phyloP scores from a whole-genome alignment of 2,888 invertebrate species.

The Taenaris catops region DNA sequence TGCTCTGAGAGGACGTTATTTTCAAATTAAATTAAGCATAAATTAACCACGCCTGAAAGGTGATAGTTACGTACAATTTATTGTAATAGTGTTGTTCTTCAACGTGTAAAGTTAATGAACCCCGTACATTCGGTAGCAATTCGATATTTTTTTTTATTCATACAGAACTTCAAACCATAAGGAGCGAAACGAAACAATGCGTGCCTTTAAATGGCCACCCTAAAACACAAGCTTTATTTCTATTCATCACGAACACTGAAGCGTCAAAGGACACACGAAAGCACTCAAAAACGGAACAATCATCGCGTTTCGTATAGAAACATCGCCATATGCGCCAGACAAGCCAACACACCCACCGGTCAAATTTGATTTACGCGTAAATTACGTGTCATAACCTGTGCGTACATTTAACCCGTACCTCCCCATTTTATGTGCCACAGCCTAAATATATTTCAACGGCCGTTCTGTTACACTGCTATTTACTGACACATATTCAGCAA shows the following conservation, averaged over 20 bases:
- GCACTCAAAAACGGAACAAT: conserved; percentile 61
- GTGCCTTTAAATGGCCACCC: conserved; percentile 29
- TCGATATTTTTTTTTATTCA: too few relatives aligned
- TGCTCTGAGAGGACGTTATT: too few relatives aligned
- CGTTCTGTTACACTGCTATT: too few relatives aligned
- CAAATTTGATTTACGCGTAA: conserved; percentile 79
- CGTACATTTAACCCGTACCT: conserved; percentile 39
- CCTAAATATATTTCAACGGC: too few relatives aligned
- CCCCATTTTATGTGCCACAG: conserved; percentile 33
- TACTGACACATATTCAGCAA: too few relatives aligned
- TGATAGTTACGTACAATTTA: too few relatives aligned
- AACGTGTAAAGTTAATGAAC: too few relatives aligned
- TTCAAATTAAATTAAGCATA: too few relatives aligned
- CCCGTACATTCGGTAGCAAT: too few relatives aligned
- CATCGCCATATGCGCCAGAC: conserved; percentile 74
- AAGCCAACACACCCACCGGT: conserved; percentile 68
- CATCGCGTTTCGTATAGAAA: conserved; percentile 50
- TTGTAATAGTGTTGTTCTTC: too few relatives aligned
- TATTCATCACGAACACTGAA: conserved; percentile 55
- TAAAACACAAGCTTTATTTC: conserved; percentile 40
- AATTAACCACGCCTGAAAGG: too few relatives aligned
- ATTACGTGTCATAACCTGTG: conserved; percentile 74
- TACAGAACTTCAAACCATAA: too few relatives aligned
- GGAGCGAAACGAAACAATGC: conserved; percentile 21
- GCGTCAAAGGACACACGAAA: conserved; percentile 62